Percentiles rank a stretch among this genome's conserved stretches.
Evolutionary conservation across 2,797 vertebrate genomes (phyloP).

Genomic region (Erethizon dorsatum): DNA sequence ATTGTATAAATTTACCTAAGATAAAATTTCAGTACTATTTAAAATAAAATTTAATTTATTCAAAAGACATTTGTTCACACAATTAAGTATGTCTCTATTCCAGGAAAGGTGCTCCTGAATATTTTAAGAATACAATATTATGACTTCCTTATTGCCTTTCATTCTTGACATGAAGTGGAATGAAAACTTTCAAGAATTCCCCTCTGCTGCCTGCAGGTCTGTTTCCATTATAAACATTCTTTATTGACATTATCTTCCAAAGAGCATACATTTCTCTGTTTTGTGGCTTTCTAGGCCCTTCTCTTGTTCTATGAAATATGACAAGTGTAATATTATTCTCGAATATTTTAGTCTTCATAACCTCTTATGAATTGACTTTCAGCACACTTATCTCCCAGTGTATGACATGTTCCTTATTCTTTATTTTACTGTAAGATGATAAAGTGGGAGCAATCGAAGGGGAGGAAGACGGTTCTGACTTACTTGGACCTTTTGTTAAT

Average conservation of each 20-base stretch:
- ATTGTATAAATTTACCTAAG: slow-evolving; percentile 20
- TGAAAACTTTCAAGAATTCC: neutral
- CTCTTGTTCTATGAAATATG: neutral
- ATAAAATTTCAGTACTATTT: slow-evolving; percentile 47
- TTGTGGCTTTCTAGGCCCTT: neutral
- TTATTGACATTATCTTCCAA: neutral
- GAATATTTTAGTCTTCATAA: slow-evolving; percentile 10
- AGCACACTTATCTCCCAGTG: neutral
- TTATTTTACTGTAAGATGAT: neutral
- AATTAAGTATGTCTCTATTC: neutral
- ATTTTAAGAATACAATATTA: slow-evolving; percentile 7
- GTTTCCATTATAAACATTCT: neutral
- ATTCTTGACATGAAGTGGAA: neutral
- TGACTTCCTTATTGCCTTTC: neutral
- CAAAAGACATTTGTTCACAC: neutral
- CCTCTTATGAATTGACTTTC: neutral
- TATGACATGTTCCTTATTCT: neutral
- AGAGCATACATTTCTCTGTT: neutral
- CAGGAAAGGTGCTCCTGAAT: neutral
- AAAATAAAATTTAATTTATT: slow-evolving; percentile 64
- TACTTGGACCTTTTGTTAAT: neutral
- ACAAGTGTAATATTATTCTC: neutral
- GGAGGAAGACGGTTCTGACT: neutral
- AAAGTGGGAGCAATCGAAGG: neutral
- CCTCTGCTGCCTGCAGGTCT: neutral